phyloP scores from a whole-genome alignment of 2,113 vertebrate genomes.

The Podarcis cretensis region DNA sequence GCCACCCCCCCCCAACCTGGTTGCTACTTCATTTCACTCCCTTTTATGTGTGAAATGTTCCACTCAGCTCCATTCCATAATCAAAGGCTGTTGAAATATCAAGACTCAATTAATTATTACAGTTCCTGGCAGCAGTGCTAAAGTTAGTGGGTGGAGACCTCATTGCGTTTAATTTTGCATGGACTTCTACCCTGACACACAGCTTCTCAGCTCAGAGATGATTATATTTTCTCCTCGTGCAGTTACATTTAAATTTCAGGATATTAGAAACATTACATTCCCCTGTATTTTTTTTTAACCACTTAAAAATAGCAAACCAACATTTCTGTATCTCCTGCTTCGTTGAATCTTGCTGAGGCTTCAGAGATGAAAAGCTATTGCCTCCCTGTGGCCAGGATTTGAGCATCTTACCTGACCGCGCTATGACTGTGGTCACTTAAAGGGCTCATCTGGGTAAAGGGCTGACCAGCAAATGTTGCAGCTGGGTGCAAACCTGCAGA shows the following conservation, averaged over 20 bases:
- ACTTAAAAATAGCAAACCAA: conserved; percentile 2
- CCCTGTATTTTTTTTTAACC: not conserved
- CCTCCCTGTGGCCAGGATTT: not conserved
- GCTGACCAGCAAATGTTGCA: not conserved
- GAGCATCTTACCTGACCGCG: not conserved
- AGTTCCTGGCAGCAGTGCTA: conserved; percentile 57
- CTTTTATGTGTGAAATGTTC: conserved; percentile 63
- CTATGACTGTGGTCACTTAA: not conserved
- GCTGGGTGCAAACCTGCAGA: not conserved
- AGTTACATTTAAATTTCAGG: conserved; percentile 43
- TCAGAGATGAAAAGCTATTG: not conserved
- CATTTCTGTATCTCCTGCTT: not conserved
- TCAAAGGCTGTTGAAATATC: conserved; percentile 75
- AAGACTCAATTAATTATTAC: conserved; percentile 69
- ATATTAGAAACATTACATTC: conserved; percentile 22
- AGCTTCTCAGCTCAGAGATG: conserved; percentile 44
- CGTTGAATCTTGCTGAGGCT: not conserved
- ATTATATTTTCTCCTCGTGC: conserved; percentile 19
- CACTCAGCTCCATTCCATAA: conserved; percentile 62
- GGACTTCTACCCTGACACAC: conserved; percentile 37
- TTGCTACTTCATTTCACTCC: conserved; percentile 65
- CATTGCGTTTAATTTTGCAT: conserved; percentile 64
- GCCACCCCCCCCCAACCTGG: not conserved
- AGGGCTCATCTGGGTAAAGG: not conserved
- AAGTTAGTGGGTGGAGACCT: conserved; percentile 64